Evolutionary conservation across 1,140 invertebrate species (phyloP).

Genomic region (Akabosia matsudoensis): DNA sequence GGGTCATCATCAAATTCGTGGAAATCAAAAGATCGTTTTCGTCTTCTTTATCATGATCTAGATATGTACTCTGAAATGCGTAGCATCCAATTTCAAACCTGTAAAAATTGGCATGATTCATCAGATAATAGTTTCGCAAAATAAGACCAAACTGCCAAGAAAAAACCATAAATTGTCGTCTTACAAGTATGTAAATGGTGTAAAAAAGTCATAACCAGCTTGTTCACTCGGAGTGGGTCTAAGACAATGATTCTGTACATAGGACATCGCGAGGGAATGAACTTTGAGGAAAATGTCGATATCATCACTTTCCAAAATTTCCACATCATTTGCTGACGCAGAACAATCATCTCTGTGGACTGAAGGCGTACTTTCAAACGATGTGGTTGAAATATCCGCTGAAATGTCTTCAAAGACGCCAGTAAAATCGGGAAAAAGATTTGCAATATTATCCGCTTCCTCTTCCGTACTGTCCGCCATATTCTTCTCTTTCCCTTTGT

Average conservation of each 20-base stretch:
- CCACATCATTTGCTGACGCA: background rate
- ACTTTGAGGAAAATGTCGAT: constrained; percentile 33
- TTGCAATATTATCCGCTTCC: constrained; percentile 64
- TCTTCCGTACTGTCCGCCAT: constrained; percentile 68
- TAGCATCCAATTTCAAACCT: constrained; percentile 58
- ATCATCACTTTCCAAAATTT: constrained; percentile 29
- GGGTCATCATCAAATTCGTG: constrained; percentile 26
- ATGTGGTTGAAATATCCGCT: constrained; percentile 22
- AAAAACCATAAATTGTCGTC: background rate
- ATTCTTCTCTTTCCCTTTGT: constrained; percentile 58
- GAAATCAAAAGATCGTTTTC: constrained; percentile 31
- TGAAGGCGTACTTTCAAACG: background rate
- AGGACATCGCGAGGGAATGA: constrained; percentile 15
- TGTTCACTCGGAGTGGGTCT: background rate
- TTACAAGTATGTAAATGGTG: constrained; percentile 41
- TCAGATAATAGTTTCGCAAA: constrained; percentile 3
- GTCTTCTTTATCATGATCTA: constrained; percentile 50
- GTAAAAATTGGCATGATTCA: constrained; percentile 8
- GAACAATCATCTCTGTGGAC: background rate
- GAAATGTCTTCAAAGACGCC: constrained; percentile 56
- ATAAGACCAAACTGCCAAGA: background rate
- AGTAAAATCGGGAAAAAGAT: constrained; percentile 72
- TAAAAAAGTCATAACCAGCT: constrained; percentile 32
- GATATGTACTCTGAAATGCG: constrained; percentile 55
- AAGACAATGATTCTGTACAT: constrained; percentile 36